Conservation (phyloP, 2,797 vertebrate species). For the Anguilla pacifica region DNA sequence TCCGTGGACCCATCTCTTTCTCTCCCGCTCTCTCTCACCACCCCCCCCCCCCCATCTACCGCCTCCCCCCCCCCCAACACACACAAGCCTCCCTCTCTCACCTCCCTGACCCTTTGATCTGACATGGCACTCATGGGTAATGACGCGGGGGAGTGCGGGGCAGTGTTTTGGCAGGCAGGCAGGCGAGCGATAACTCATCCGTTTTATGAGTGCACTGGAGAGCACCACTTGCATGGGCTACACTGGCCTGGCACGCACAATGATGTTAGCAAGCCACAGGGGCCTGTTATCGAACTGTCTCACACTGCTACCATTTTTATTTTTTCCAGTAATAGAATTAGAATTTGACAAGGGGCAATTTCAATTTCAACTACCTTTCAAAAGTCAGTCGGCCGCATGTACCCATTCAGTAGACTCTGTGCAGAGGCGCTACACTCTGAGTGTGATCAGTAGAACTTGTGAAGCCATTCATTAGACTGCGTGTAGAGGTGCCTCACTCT, state of each 20-base stretch:
- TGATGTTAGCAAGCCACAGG: constrained; percentile 81
- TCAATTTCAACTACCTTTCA: too few species aligned
- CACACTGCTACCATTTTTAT: constrained; percentile 53
- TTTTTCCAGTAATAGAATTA: too few species aligned
- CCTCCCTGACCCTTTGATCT: constrained; percentile 26
- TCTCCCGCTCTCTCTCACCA: constrained; percentile 21
- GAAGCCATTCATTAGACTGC: too few species aligned
- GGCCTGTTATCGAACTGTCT: constrained; percentile 76
- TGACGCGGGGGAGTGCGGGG: constrained; percentile 59
- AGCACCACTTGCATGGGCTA: constrained; percentile 80
- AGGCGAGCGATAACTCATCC: constrained; percentile 76
- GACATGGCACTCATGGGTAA: constrained; percentile 38
- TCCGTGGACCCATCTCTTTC: constrained; percentile 4
- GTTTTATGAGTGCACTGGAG: constrained; percentile 75
- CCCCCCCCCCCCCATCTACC: constrained; percentile 16
- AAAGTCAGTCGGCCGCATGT: too few species aligned
- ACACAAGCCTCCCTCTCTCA: not conserved
- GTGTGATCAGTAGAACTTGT: too few species aligned
- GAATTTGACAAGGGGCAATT: too few species aligned
- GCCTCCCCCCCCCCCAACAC: constrained; percentile 12
- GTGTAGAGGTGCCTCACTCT: too few species aligned
- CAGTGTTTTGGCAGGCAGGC: constrained; percentile 59
- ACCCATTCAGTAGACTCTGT: too few species aligned
- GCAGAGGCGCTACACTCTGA: too few species aligned
- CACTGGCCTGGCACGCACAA: constrained; percentile 77